Conservation (phyloP, 2,888 invertebrate genomes). For the Neoscelio sp. region DNA sequence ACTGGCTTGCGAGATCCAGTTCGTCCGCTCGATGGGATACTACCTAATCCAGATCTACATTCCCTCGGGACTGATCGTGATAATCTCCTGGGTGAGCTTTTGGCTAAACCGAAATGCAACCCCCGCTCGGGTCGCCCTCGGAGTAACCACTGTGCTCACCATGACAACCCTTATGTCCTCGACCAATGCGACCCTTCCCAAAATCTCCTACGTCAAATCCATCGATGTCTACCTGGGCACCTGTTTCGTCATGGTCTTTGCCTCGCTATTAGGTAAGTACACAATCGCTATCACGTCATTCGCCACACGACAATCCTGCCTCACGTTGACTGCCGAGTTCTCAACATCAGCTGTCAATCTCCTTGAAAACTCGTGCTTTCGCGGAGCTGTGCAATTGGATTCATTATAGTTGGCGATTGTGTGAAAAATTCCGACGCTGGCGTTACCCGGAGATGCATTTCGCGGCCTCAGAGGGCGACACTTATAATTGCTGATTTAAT, state of each 20-base stretch:
- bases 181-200: constrained; percentile 97
- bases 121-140: constrained; percentile 96
- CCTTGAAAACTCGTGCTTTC: constrained; percentile 14
- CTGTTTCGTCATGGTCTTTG: constrained; percentile 99
- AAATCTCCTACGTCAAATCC: constrained; percentile 98
- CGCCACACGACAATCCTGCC: constrained; percentile 30
- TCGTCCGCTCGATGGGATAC: constrained; percentile 99
- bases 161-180: constrained; percentile 99
- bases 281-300: constrained; percentile 70
- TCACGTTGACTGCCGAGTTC: constrained; percentile 11
- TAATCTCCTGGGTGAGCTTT: constrained; percentile 98
- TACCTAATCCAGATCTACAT: constrained; percentile 99
- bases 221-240: constrained; percentile 99
- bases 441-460: constrained; percentile 33
- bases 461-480: constrained; percentile 59
- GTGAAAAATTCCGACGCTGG: constrained; percentile 57
- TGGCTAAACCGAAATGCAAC: constrained; percentile 98
- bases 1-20: constrained; percentile 97
- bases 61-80: constrained; percentile 98
- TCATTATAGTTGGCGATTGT: constrained; percentile 59
- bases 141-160: constrained; percentile 97
- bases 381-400: constrained; percentile 43
- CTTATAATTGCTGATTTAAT: constrained; percentile 37
- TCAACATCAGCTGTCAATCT: constrained; percentile 14
- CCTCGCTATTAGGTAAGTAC: constrained; percentile 95